These are phyloP conservation scores for Tetranychus piercei DNA, from an alignment of 2,888 invertebrate genomes.

Conservation along the genomic window DNA sequence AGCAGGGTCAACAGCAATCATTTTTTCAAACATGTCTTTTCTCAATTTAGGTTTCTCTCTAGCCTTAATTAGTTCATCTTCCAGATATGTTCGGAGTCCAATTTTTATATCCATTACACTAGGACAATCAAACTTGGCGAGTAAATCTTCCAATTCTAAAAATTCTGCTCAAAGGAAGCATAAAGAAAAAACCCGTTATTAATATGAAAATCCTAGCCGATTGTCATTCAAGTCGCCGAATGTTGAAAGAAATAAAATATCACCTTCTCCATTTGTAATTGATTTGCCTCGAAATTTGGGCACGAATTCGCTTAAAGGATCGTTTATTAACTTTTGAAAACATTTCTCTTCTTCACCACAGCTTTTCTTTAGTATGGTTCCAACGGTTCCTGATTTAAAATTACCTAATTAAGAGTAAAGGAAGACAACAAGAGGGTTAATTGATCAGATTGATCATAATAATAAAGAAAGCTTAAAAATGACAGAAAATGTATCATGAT, in stretches of 20 bases:
- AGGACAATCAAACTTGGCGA: constrained; percentile 73
- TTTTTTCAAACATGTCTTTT: constrained; percentile 90
- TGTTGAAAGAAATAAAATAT: constrained; percentile 24
- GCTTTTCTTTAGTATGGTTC: constrained; percentile 79
- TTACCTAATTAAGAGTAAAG: constrained; percentile 42
- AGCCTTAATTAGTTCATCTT: constrained; percentile 82
- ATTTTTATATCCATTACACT: constrained; percentile 96
- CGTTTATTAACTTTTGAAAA: constrained; percentile 44
- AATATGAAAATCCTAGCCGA: not conserved
- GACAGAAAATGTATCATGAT: not conserved
- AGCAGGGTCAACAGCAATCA: constrained; percentile 74
- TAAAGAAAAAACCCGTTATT: not conserved
- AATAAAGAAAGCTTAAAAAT: not conserved
- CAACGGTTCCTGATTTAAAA: constrained; percentile 77
- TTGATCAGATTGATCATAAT: not conserved
- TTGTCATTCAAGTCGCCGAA: not conserved
- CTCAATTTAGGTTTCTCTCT: constrained; percentile 56
- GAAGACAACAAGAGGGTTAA: not conserved
- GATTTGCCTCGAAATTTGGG: constrained; percentile 29
- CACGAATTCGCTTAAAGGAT: constrained; percentile 28
- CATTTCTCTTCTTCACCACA: constrained; percentile 74
- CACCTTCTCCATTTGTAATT: constrained; percentile 34
- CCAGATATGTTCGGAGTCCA: constrained; percentile 79
- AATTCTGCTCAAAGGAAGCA: constrained; percentile 37
- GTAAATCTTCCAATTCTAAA: constrained; percentile 73